These are phyloP conservation scores for Colletes collaris DNA, from an alignment of 2,888 invertebrate species.

Conservation along the genomic window DNA sequence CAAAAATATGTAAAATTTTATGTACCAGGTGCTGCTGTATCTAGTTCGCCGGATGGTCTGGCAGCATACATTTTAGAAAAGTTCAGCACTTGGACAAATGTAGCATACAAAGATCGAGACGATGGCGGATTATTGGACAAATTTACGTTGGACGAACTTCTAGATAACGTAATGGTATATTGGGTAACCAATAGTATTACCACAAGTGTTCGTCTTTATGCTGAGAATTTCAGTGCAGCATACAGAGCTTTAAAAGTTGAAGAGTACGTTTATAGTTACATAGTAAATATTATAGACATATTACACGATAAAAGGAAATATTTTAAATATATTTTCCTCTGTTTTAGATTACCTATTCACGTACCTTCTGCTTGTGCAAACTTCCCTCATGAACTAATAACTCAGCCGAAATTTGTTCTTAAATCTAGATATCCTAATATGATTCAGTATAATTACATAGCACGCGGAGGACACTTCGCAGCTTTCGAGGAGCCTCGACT, in stretches of 20 bases:
- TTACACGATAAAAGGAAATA: not conserved
- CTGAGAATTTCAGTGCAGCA: conserved; percentile 85
- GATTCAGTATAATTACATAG: conserved; percentile 87
- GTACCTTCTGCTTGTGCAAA: conserved; percentile 91
- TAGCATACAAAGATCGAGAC: conserved; percentile 81
- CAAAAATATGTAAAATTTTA: conserved; percentile 81
- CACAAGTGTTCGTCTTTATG: conserved; percentile 89
- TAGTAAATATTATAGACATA: not conserved
- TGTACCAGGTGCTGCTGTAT: conserved; percentile 85
- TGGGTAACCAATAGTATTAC: conserved; percentile 90
- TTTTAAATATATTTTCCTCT: conserved; percentile 30
- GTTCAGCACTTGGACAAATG: conserved; percentile 90
- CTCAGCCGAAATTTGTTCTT: conserved; percentile 86
- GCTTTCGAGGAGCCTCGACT: conserved; percentile 91
- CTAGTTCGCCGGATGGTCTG: conserved; percentile 92
- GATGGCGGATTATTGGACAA: conserved; percentile 88
- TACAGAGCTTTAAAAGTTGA: conserved; percentile 77
- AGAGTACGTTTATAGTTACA: conserved; percentile 79
- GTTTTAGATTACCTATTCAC: conserved; percentile 86
- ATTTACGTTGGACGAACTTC: conserved; percentile 88
- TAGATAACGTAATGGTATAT: conserved; percentile 93
- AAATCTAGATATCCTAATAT: conserved; percentile 87
- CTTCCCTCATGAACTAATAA: conserved; percentile 88
- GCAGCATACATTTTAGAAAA: conserved; percentile 96
- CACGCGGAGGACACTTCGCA: conserved; percentile 93